Conservation (phyloP, 2,888 invertebrate genomes). For the Synergus umbraculus region DNA sequence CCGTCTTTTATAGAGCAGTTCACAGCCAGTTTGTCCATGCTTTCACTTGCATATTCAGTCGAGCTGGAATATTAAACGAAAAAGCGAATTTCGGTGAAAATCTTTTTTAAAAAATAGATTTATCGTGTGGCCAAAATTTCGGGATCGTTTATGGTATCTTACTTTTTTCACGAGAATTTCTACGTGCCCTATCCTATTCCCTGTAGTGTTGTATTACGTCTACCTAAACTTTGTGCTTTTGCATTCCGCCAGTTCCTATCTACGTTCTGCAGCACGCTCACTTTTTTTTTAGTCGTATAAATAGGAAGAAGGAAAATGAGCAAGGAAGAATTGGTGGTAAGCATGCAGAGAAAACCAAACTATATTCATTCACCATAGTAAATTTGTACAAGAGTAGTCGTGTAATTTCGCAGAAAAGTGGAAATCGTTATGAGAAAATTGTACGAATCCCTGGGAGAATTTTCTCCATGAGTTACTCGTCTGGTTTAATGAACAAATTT, state of each 20-base stretch:
- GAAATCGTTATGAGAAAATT: slow-evolving; percentile 37
- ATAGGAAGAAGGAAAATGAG: not conserved
- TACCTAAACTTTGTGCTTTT: slow-evolving; percentile 14
- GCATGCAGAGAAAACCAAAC: not conserved
- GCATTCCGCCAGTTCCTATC: slow-evolving; percentile 1
- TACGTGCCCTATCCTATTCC: slow-evolving; percentile 26
- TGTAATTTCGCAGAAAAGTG: slow-evolving; percentile 28
- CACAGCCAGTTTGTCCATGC: not conserved
- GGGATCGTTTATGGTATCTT: slow-evolving; percentile 1
- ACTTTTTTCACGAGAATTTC: slow-evolving; percentile 18
- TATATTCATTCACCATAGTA: not conserved
- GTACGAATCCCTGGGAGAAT: slow-evolving; percentile 23
- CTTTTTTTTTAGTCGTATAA: slow-evolving; percentile 9
- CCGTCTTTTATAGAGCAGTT: not conserved
- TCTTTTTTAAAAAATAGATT: not conserved
- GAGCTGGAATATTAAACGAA: not conserved
- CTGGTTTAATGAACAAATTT: slow-evolving; percentile 28
- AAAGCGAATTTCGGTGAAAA: not conserved
- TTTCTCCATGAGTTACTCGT: slow-evolving; percentile 19
- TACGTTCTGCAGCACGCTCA: slow-evolving; percentile 3
- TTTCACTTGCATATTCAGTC: not conserved
- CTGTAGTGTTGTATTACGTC: slow-evolving; percentile 2
- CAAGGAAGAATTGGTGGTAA: not conserved
- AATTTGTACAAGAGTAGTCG: slow-evolving; percentile 26
- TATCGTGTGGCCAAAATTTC: not conserved